phyloP scores from a whole-genome alignment of 37 sponge, comb jelly and placozoan genomes.

The Cliona cf. orientalis region DNA sequence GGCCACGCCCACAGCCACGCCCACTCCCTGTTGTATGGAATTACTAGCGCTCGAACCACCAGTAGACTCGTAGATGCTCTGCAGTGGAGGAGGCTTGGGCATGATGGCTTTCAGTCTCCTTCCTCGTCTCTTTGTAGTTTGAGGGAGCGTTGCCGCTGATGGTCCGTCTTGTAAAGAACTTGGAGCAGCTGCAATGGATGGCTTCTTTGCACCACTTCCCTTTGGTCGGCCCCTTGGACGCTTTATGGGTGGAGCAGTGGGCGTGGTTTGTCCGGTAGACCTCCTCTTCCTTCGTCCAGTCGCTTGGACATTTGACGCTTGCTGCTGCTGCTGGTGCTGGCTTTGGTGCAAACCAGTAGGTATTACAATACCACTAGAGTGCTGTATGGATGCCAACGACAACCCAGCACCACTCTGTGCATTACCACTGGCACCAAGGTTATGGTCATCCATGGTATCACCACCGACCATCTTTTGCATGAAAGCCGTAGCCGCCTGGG shows the following conservation, averaged over 20 bases:
- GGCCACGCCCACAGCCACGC: no score
- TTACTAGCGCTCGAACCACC: no score
- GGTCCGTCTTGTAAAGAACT: background rate
- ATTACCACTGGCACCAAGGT: background rate
- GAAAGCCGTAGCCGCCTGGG: background rate
- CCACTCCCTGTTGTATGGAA: no score
- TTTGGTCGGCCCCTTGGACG: conserved; percentile 45
- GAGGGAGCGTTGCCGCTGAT: background rate
- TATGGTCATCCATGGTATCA: background rate
- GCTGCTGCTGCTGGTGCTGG: no score
- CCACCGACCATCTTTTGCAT: background rate
- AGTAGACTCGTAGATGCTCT: no score
- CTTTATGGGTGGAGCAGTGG: conserved; percentile 3
- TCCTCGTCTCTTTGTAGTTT: background rate
- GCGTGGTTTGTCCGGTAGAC: background rate
- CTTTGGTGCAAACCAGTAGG: no score
- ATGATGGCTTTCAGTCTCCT: background rate
- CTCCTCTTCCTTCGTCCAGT: conserved; percentile 45
- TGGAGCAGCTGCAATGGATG: background rate
- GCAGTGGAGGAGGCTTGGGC: background rate
- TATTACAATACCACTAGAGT: no score
- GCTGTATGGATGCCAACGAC: no score
- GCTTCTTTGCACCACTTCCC: conserved; percentile 22
- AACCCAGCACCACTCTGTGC: background rate
- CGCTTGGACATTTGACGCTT: no score